These are phyloP conservation scores for Drosophila formosana DNA, from an alignment of 2,888 invertebrate genomes.

Conservation along the genomic window DNA sequence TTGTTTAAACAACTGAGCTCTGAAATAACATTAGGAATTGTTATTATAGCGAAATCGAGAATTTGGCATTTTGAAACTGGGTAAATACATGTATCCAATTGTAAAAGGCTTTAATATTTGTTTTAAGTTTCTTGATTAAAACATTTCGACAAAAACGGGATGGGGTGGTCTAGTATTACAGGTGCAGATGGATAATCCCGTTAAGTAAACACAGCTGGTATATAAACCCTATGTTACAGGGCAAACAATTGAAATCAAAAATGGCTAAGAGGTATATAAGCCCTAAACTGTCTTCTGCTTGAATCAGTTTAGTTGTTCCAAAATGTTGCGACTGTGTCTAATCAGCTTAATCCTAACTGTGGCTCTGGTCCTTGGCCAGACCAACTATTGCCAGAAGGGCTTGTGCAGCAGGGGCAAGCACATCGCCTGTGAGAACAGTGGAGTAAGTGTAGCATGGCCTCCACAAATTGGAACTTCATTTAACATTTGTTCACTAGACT, in stretches of 20 bases:
- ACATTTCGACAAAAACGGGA: neutral
- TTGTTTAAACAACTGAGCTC: slow-evolving; percentile 33
- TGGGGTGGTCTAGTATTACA: neutral
- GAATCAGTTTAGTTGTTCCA: slow-evolving; percentile 23
- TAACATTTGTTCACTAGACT: slow-evolving; percentile 15
- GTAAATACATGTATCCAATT: neutral
- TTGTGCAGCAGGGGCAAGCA: slow-evolving; percentile 31
- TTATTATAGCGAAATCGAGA: neutral
- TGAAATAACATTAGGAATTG: neutral
- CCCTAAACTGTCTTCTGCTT: neutral
- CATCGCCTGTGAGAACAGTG: slow-evolving; percentile 50
- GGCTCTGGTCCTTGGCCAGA: slow-evolving; percentile 18
- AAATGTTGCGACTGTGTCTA: slow-evolving; percentile 42
- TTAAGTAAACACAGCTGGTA: slow-evolving; percentile 29
- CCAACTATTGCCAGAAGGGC: slow-evolving; percentile 41
- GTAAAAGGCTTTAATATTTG: too few species aligned
- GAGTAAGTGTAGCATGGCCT: slow-evolving; percentile 38
- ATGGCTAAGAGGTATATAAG: slow-evolving; percentile 25
- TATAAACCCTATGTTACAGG: neutral
- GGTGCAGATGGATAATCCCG: slow-evolving; percentile 5
- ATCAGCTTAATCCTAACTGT: slow-evolving; percentile 18
- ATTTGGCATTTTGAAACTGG: neutral
- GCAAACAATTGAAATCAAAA: neutral
- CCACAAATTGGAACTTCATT: neutral
- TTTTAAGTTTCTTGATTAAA: neutral